These are phyloP conservation scores for Falco rusticolus DNA, from an alignment of 2,797 vertebrate species.

Conservation along the genomic window DNA sequence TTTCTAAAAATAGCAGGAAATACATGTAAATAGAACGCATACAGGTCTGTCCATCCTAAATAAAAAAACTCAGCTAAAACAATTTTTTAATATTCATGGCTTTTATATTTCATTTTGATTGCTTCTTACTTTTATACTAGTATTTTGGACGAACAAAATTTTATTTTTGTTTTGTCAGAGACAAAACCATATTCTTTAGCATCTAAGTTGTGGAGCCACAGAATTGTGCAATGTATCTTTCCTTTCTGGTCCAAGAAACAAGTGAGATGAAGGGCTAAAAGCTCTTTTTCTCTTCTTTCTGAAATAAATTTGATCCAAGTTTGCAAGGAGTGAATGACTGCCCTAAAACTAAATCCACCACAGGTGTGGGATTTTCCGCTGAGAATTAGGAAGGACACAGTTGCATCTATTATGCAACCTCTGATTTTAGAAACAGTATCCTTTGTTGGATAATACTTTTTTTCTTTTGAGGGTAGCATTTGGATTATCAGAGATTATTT, in stretches of 20 bases:
- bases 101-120: slow-evolving; percentile 2
- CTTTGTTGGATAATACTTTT: background rate
- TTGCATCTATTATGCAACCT: background rate
- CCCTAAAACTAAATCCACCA: background rate
- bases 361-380: background rate
- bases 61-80: background rate
- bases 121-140: background rate
- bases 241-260: background rate
- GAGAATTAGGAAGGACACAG: background rate
- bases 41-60: background rate
- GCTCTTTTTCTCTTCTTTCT: background rate
- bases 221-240: background rate
- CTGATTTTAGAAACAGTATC: background rate
- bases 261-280: background rate
- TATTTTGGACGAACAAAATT: background rate
- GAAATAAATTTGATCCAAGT: background rate
- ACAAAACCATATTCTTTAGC: background rate
- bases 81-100: background rate
- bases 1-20: slow-evolving; percentile 1
- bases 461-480: background rate
- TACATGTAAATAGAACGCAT: background rate
- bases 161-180: background rate
- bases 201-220: background rate
- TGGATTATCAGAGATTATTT: background rate
- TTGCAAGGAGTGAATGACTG: background rate